phyloP scores from a whole-genome alignment of 2,113 vertebrate species.

The Atherinomorus stipes region DNA sequence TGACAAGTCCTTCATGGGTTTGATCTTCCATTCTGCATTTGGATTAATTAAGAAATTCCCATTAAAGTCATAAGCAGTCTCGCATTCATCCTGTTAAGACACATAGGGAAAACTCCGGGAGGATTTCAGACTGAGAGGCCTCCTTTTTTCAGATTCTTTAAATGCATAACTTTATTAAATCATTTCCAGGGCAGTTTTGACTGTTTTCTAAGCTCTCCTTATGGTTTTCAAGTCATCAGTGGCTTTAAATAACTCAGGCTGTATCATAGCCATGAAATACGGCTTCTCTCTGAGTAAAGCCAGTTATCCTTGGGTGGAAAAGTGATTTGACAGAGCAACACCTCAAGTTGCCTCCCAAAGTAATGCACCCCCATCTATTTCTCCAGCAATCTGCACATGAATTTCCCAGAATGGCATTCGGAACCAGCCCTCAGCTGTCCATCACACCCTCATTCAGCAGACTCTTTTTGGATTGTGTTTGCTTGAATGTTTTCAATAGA shows the following conservation, averaged over 20 bases:
- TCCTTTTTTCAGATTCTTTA: conserved; percentile 66
- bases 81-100: conserved; percentile 80
- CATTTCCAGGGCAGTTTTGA: conserved; percentile 69
- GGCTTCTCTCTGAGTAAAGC: conserved; percentile 76
- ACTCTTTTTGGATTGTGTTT: conserved; percentile 16
- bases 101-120: conserved; percentile 77
- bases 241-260: conserved; percentile 77
- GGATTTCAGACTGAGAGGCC: conserved; percentile 72
- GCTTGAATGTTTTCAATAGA: conserved; percentile 12
- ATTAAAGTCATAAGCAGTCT: conserved; percentile 82
- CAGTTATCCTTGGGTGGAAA: conserved; percentile 77
- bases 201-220: conserved; percentile 77
- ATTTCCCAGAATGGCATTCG: conserved; percentile 47
- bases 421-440: conserved; percentile 40
- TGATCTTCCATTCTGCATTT: conserved; percentile 77
- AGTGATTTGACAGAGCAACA: conserved; percentile 78
- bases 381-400: conserved; percentile 44
- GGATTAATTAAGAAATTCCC: conserved; percentile 85
- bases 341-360: conserved; percentile 68
- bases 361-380: conserved; percentile 60
- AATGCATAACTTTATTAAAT: conserved; percentile 79
- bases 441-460: conserved; percentile 32
- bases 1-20: conserved; percentile 77
- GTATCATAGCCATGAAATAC: conserved; percentile 78
- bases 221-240: conserved; percentile 79